Base-by-base conservation (phyloP, 30 jellyfish, hydroid and myxozoan species). In the Rhopilema esculentum region DNA sequence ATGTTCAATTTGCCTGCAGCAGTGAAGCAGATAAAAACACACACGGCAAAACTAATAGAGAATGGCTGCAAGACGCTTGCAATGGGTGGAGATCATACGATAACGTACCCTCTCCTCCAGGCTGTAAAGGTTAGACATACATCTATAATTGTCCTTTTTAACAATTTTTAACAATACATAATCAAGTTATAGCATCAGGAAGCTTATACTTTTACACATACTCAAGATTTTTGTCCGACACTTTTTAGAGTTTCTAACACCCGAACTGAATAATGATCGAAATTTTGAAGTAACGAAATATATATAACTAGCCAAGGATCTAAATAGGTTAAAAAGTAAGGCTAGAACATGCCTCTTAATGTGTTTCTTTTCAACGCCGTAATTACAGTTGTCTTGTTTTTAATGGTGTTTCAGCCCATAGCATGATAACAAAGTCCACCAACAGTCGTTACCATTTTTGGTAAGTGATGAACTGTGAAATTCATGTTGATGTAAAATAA, bases 11-110 rank as follows among this genome's bases (percentile, higher is more conserved):
- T 90, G 27, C 87, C 82, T 64, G 32, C 29, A 50, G 97, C 97
- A 16, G 88, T 93, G 15, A 30, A 28, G 53, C 93, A 82, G 73
- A 90, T 90, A 20, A 82, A 75, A 76, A 85, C 57, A 66, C 69
- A 52, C n/a, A 30, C 49, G n/a, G 50, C 86, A n/a, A 68, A 76
- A 52, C 21, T 90, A 40, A 67, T 90, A 6, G 62, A 69, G 53
- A 72, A 90, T 66, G 87, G 87, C 19, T 73, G 93, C 80, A 86
- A 61, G 33, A 89, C 93, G 25, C 73, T 90, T n/a, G 66, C 86
- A 6, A 24, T 90, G 87, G 97, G 97, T 16, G 97, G 94, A 49
- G 97, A 90, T 69, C 97, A 90, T 27, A 90, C 97, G 7, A 81
- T 90, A 48, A 71, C 97, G 9, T 90, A 90, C 69, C 97, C 97